These are phyloP conservation scores for Eufriesea mexicana DNA, from an alignment of 1,140 invertebrate species.

Conservation along the genomic window DNA sequence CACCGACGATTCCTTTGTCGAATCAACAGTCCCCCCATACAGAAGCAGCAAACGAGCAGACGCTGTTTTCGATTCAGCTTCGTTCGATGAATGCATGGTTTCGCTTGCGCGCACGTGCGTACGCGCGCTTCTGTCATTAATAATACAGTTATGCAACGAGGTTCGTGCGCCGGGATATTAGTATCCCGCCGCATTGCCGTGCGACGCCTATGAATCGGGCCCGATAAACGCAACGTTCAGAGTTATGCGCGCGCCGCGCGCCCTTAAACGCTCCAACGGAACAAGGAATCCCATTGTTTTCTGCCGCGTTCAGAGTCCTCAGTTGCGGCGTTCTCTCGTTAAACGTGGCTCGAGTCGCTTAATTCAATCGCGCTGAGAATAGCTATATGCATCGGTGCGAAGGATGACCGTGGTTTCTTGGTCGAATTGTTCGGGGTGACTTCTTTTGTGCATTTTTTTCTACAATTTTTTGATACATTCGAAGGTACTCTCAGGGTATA, in stretches of 20 bases:
- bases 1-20: background rate
- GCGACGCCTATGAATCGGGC: conserved; percentile 36
- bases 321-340: background rate
- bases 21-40: conserved; percentile 47
- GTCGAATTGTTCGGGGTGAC: too few relatives aligned
- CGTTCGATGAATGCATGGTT: conserved; percentile 35
- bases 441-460: too few relatives aligned
- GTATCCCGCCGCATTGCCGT: conserved; percentile 33
- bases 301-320: too few relatives aligned
- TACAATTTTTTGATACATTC: too few relatives aligned
- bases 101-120: conserved; percentile 25
- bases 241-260: background rate
- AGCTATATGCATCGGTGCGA: too few relatives aligned
- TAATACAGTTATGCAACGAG: conserved; percentile 63
- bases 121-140: conserved; percentile 48
- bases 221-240: conserved; percentile 42
- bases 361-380: background rate
- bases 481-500: too few relatives aligned
- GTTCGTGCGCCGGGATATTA: conserved; percentile 37
- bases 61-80: conserved; percentile 39
- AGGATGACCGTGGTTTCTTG: too few relatives aligned
- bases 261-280: background rate
- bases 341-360: background rate
- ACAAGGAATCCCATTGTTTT: conserved; percentile 16
- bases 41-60: conserved; percentile 54